These are phyloP conservation scores for Sminthurinus aureus DNA, from an alignment of 2,888 invertebrate genomes.

Conservation along the genomic window DNA sequence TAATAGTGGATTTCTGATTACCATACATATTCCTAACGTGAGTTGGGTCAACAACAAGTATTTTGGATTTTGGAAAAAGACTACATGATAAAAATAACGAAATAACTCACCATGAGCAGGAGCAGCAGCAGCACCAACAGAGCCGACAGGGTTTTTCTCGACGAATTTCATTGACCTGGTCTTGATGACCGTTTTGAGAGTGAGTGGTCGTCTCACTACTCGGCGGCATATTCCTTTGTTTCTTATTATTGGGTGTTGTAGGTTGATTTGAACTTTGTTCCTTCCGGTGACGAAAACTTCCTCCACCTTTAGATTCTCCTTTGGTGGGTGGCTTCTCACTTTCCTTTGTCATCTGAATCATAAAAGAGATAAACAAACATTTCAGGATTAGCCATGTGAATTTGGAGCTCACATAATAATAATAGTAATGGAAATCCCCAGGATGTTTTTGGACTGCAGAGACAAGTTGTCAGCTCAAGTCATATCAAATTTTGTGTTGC, in stretches of 20 bases:
- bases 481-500: no score
- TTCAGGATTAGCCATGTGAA: neutral
- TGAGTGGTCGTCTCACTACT: slow-evolving; percentile 41
- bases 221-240: slow-evolving; percentile 38
- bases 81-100: no score
- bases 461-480: no score
- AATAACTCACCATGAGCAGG: slow-evolving; percentile 74
- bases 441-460: no score
- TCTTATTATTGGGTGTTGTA: slow-evolving; percentile 33
- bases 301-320: slow-evolving; percentile 48
- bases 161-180: slow-evolving; percentile 47
- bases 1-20: no score
- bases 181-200: slow-evolving; percentile 46
- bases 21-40: no score
- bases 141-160: slow-evolving; percentile 70
- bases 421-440: no score
- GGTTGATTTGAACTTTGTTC: slow-evolving; percentile 49
- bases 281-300: slow-evolving; percentile 44
- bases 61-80: no score
- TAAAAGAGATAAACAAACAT: neutral
- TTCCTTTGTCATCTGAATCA: slow-evolving; percentile 59
- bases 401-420: no score
- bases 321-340: slow-evolving; percentile 58
- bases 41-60: no score
- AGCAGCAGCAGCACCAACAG: slow-evolving; percentile 76